Conservation (phyloP, 2,113 vertebrate genomes). For the Lutjanus erythropterus region DNA sequence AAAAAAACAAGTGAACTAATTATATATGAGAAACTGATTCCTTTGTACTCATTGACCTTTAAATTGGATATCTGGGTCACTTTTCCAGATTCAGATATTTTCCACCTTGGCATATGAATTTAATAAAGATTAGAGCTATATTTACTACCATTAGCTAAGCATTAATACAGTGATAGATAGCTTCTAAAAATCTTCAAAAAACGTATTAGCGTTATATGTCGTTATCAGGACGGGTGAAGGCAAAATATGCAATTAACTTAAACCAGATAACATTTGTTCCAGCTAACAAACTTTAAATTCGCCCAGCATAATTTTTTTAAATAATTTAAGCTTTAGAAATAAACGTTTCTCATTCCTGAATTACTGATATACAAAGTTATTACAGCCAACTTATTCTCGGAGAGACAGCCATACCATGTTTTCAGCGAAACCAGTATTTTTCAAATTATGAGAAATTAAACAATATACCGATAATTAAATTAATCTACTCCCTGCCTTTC, state of each 20-base stretch:
- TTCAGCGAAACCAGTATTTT: not conserved
- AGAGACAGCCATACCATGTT: not conserved
- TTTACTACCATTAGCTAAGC: not conserved
- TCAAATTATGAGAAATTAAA: not conserved
- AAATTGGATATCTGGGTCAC: slow-evolving; percentile 35
- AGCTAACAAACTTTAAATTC: not conserved
- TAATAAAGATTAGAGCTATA: not conserved
- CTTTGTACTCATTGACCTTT: slow-evolving; percentile 46
- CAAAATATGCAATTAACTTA: not conserved
- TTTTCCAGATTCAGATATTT: slow-evolving; percentile 40
- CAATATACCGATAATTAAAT: not conserved
- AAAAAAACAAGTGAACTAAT: not conserved
- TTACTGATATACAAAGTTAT: not conserved
- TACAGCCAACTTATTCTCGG: not conserved
- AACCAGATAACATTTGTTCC: not conserved
- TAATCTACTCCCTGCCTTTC: accelerated
- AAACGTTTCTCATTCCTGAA: not conserved
- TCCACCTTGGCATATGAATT: slow-evolving; percentile 53
- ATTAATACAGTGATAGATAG: not conserved
- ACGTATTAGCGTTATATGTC: not conserved
- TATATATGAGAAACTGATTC: not conserved
- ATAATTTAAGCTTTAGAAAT: no score
- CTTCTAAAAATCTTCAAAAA: not conserved
- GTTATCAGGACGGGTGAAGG: not conserved
- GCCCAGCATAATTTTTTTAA: no score